Base-by-base conservation (phyloP, 2,888 invertebrate species). In the Laothoe populi region DNA sequence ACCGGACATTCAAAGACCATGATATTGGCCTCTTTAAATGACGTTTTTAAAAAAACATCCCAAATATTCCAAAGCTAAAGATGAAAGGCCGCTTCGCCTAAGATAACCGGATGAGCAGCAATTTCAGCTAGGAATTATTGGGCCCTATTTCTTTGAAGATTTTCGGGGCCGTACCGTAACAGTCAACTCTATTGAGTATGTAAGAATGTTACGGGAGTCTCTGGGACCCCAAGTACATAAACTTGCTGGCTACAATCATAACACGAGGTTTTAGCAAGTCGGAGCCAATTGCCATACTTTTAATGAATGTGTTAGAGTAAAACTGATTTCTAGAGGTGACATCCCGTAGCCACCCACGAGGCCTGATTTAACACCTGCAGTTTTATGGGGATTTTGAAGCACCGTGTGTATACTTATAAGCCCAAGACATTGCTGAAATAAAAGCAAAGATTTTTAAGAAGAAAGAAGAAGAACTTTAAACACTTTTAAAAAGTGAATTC, bases 101-200 rank as follows among this genome's bases (percentile, higher is more conserved):
- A 38, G 8, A 10, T 38, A 7, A 38, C 38, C 8, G 38, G n/a
- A n/a, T 68, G 62, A 62, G 65, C 57, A 26, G 64, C 64, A 46
- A 63, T 68, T 59, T 66, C 66, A 64, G 63, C 59, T 21, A 61
- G 68, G 67, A 64, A 66, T 65, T 35, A 70, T 68, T 49, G 67
- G 64, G 13, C 64, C 66, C 40, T 66, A 65, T 57, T 71, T 67
- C 16, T 67, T 67, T 49, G 62, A 70, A 62, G 59, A 70, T 66
- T 62, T 21, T 61, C 65, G 64, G n/a, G 65, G 66, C 42, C 65
- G 57, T 61, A 38, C 65, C n/a, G 61, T 70, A 23, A 66, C 66
- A 66, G 64, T 70, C 16, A 68, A 68, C 61, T 66, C 64, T 66
- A 53, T 42, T 45, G 58, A 61, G 59, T 66, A 66, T 64, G 59